Base-by-base conservation (phyloP, 2,113 vertebrate genomes). In the Cyphomyrus plagiostoma region DNA sequence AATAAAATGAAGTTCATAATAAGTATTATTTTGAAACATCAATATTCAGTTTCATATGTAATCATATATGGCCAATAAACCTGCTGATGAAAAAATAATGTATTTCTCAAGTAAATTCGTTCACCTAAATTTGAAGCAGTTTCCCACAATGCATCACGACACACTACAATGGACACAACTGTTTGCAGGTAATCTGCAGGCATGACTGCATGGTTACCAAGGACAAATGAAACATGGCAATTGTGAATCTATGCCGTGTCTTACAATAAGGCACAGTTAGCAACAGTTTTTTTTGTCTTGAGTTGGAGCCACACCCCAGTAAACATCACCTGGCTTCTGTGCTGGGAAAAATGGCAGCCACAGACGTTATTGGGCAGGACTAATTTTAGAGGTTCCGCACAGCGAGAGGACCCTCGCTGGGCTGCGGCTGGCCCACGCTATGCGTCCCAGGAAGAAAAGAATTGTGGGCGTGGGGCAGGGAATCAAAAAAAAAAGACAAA, bases 401-500 rank as follows among this genome's bases (percentile, higher is more conserved):
- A 30, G 26, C 46, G 83, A 50, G 19, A 74, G 66, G 52, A 74
- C 56, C 84, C 62, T 87, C 62, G 13, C 58, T 86, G 56, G n/a
- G 89, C 82, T 58, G 45, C 35, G 26, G 30, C 30, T 49, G 26
- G 58, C 62, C 39, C 45, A 46, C 35, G 17, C 50, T 26, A 49
- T n/a, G 52, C 80, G 48, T 62, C 82, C 45, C 21, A 17, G 89
- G 83, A 85, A 89, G 82, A 89, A 89, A 42, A 45, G 84, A 50
- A 87, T 52, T 74, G 89, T 87, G 62, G 89, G 85, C 62, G 62
- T 66, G 56, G 42, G 48, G 46, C 26, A 13, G 50, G 86, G 49
- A 86, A 52, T 30, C 23, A 11, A 85, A 11, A 86, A 56, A 49
- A 88, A 88, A 66, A 74, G 42, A 70, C 74, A 80, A 80, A 80